Evolutionary conservation across 1,140 invertebrate genomes (phyloP).

Genomic region (Drosophila tristis): DNA sequence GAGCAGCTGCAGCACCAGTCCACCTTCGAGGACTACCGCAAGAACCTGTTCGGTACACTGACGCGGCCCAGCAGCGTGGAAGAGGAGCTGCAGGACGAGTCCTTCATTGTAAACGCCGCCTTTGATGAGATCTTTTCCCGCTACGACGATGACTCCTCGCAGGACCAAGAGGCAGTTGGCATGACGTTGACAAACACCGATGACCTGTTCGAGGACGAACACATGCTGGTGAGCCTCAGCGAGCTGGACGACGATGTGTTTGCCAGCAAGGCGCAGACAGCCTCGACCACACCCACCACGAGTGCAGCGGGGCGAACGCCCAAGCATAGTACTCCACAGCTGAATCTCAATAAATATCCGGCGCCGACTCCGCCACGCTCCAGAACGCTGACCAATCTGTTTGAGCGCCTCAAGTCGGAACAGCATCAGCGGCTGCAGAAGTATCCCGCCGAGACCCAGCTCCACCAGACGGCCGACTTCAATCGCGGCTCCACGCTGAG

Average conservation of each 20-base stretch:
- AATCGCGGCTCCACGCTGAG: slow-evolving; percentile 80
- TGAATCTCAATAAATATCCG: slow-evolving; percentile 60
- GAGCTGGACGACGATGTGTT: slow-evolving; percentile 76
- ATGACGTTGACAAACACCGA: slow-evolving; percentile 57
- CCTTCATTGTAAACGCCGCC: slow-evolving; percentile 74
- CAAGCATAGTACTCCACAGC: slow-evolving; percentile 58
- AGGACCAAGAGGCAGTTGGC: slow-evolving; percentile 31
- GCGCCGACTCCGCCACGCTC: slow-evolving; percentile 66
- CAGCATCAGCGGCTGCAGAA: slow-evolving; percentile 70
- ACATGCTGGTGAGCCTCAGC: slow-evolving; percentile 75
- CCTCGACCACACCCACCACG: slow-evolving; percentile 57
- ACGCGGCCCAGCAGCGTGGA: slow-evolving; percentile 47
- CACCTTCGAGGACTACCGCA: slow-evolving; percentile 78
- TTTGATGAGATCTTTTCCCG: slow-evolving; percentile 79
- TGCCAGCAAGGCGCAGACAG: slow-evolving; percentile 58
- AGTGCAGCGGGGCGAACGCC: slow-evolving; percentile 57
- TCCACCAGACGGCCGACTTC: slow-evolving; percentile 64
- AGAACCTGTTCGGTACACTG: slow-evolving; percentile 77
- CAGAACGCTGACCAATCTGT: slow-evolving; percentile 70
- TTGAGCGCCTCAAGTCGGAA: slow-evolving; percentile 72
- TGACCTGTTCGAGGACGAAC: slow-evolving; percentile 67
- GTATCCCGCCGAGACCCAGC: slow-evolving; percentile 58
- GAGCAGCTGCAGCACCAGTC: slow-evolving; percentile 52
- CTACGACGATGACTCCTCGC: slow-evolving; percentile 59
- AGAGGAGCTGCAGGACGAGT: slow-evolving; percentile 68